Conservation (phyloP, 1,140 invertebrate species). For the Parapsyche elsis region DNA sequence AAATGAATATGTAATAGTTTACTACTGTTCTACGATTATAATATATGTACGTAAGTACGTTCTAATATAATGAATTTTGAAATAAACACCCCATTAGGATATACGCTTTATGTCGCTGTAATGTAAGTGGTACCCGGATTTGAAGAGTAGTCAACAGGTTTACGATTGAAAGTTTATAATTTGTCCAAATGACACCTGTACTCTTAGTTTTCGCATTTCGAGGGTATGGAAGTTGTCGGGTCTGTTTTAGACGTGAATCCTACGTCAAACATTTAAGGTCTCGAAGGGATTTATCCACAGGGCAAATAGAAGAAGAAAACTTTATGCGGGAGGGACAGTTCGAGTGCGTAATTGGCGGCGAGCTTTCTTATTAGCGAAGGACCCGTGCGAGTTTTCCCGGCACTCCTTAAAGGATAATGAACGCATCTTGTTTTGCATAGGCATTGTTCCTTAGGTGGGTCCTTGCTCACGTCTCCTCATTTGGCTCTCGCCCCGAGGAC, state of each 20-base stretch:
- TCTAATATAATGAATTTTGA: no score
- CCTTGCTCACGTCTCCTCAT: neutral
- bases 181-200: no score
- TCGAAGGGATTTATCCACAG: neutral
- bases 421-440: conserved; percentile 47
- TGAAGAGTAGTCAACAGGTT: no score
- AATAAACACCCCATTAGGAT: no score
- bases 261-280: neutral
- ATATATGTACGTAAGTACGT: no score
- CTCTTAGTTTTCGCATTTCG: no score
- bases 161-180: no score
- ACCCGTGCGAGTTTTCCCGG: neutral
- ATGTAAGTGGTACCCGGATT: no score
- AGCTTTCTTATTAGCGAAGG: conserved; percentile 47
- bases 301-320: neutral
- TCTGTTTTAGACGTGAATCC: neutral
- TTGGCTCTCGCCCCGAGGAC: neutral
- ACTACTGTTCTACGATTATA: no score
- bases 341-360: conserved; percentile 49
- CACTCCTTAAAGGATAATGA: conserved; percentile 50
- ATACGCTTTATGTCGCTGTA: no score
- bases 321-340: neutral
- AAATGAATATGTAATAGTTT: no score
- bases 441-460: conserved; percentile 30
- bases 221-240: neutral